These are phyloP conservation scores for Neria commutata DNA, from an alignment of 2,888 invertebrate species.

Conservation along the genomic window DNA sequence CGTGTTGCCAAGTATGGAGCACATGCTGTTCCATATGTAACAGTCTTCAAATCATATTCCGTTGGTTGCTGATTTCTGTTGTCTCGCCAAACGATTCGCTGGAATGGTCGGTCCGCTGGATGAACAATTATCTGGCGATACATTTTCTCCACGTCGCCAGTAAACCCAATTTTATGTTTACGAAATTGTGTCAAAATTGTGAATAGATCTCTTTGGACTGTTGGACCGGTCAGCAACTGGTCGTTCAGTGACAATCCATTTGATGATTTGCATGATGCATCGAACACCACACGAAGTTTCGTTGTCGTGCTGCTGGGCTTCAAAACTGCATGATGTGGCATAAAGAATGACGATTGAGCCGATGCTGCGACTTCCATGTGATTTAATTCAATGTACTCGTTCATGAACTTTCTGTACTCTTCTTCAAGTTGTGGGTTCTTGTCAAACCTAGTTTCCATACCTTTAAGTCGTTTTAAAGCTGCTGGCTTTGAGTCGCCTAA, in stretches of 20 bases:
- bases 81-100: not conserved
- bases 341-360: not conserved
- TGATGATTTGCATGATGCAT: not conserved
- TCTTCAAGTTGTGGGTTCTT: conserved; percentile 1
- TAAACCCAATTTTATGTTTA: not conserved
- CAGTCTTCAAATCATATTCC: conserved; percentile 9
- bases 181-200: not conserved
- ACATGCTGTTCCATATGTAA: conserved; percentile 8
- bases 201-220: conserved; percentile 20
- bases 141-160: conserved; percentile 6
- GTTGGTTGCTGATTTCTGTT: conserved; percentile 12
- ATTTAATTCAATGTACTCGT: conserved; percentile 9
- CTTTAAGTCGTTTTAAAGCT: conserved; percentile 7
- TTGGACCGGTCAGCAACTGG: conserved; percentile 18
- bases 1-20: conserved; percentile 13
- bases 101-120: not conserved
- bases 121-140: not conserved
- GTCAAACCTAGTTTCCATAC: conserved; percentile 17
- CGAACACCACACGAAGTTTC: not conserved
- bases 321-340: conserved; percentile 6
- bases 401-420: conserved; percentile 23
- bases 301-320: conserved; percentile 1
- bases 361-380: conserved; percentile 17
- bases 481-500: conserved; percentile 13
- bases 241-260: not conserved